These are phyloP conservation scores for Acridotheres tristis DNA, from an alignment of 2,797 vertebrate genomes.

Conservation along the genomic window DNA sequence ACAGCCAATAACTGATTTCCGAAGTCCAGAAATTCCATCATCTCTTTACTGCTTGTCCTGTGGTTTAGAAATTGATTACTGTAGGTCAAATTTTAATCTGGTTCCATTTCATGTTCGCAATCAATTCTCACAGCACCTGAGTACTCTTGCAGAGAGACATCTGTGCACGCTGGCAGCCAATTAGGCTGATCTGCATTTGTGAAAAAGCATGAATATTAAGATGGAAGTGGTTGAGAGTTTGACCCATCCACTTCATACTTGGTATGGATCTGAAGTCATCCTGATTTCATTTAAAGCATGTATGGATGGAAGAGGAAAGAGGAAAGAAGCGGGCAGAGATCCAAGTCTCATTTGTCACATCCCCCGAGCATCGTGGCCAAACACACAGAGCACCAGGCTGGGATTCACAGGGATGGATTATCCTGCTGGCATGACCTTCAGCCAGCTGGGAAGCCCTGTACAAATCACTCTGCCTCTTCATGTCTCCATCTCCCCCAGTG, in stretches of 20 bases:
- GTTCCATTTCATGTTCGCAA: conserved; percentile 5
- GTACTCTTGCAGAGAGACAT: conserved; percentile 7
- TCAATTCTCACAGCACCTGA: not conserved
- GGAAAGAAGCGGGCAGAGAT: not conserved
- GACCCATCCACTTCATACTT: not conserved
- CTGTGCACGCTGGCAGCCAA: conserved; percentile 23
- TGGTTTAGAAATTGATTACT: not conserved
- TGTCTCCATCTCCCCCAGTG: not conserved
- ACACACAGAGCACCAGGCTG: not conserved
- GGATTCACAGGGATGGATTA: not conserved
- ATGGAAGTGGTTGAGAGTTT: not conserved
- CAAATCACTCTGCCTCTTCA: not conserved
- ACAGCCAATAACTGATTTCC: not conserved
- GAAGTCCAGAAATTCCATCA: not conserved
- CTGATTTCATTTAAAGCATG: not conserved
- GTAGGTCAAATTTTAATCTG: conserved; percentile 22
- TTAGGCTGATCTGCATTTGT: conserved; percentile 32
- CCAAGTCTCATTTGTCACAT: conserved; percentile 5
- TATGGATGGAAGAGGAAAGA: conserved; percentile 6
- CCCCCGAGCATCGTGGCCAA: not conserved
- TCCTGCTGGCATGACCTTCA: not conserved
- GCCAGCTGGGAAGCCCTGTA: not conserved
- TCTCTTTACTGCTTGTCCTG: not conserved
- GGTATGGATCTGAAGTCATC: conserved; percentile 8
- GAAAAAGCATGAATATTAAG: not conserved